phyloP scores from a whole-genome alignment of 2,797 vertebrate genomes.

The Esox masquinongy region DNA sequence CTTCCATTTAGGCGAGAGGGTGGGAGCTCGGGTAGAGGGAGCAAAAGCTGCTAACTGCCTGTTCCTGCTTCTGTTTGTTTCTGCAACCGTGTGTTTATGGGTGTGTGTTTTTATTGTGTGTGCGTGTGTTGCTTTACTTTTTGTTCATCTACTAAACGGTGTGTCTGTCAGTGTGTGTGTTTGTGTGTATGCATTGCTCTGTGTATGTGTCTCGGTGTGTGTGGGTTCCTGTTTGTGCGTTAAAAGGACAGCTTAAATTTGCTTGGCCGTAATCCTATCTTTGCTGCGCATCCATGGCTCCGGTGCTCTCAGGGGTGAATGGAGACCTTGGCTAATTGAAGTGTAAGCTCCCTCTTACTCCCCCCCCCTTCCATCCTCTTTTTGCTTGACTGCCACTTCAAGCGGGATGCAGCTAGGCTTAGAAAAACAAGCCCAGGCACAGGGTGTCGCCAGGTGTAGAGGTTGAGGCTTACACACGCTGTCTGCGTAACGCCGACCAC shows the following conservation, averaged over 20 bases:
- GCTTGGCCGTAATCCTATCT: slow-evolving; percentile 48
- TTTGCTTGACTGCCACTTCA: slow-evolving; percentile 27
- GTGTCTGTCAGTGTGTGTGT: not conserved
- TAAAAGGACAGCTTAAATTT: slow-evolving; percentile 38
- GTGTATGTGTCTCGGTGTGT: not conserved
- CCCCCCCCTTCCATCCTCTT: slow-evolving; percentile 21
- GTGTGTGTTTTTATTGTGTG: slow-evolving; percentile 19
- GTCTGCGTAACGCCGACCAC: not conserved
- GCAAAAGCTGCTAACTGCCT: slow-evolving; percentile 49
- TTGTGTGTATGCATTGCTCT: not conserved
- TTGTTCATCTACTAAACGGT: not conserved
- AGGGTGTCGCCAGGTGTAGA: slow-evolving; percentile 7
- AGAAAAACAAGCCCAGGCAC: slow-evolving; percentile 18
- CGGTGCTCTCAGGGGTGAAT: slow-evolving; percentile 51
- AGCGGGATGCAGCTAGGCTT: slow-evolving; percentile 21
- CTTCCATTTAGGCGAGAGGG: slow-evolving; percentile 52
- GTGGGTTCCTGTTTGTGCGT: slow-evolving; percentile 24
- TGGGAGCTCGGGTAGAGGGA: slow-evolving; percentile 49
- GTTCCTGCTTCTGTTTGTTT: slow-evolving; percentile 10
- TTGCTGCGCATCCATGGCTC: slow-evolving; percentile 41
- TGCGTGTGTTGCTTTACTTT: not conserved
- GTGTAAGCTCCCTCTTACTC: slow-evolving; percentile 43
- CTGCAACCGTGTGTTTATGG: slow-evolving; percentile 3
- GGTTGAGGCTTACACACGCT: not conserved
- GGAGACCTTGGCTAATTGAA: slow-evolving; percentile 66